Percentiles rank a stretch among this genome's conserved stretches.
Conservation (phyloP, 2,797 vertebrate species). For the Lates japonicus region DNA sequence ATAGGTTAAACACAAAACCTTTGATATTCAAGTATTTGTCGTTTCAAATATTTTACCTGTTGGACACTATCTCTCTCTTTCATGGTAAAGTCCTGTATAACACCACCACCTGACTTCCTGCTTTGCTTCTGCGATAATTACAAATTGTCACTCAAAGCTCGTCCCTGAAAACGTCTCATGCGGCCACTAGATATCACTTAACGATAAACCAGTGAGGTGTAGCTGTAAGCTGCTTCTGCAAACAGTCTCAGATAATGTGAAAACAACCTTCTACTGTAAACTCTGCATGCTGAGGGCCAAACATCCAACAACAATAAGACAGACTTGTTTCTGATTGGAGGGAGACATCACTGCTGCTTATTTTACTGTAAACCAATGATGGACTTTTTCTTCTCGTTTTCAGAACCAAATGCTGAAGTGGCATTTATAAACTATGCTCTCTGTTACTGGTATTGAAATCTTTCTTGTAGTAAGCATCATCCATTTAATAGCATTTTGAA, state of each 20-base stretch:
- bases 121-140: neutral
- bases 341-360: neutral
- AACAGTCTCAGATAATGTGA: neutral
- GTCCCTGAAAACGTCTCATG: neutral
- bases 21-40: too few relatives aligned
- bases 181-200: neutral
- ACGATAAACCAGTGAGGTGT: neutral
- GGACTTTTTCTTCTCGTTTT: neutral
- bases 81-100: neutral
- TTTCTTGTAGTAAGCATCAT: neutral
- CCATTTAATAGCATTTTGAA: conserved; percentile 14
- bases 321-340: neutral
- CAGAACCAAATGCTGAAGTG: neutral
- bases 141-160: neutral
- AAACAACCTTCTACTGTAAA: neutral
- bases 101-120: neutral
- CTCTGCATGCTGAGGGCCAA: too few relatives aligned
- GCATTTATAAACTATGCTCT: neutral
- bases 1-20: too few relatives aligned
- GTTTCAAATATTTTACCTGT: too few relatives aligned
- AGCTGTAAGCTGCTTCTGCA: neutral
- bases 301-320: neutral
- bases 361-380: neutral
- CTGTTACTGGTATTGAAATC: neutral
- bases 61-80: too few relatives aligned